Conservation (phyloP, 2,888 invertebrate genomes). For the Luperina nickerlii region DNA sequence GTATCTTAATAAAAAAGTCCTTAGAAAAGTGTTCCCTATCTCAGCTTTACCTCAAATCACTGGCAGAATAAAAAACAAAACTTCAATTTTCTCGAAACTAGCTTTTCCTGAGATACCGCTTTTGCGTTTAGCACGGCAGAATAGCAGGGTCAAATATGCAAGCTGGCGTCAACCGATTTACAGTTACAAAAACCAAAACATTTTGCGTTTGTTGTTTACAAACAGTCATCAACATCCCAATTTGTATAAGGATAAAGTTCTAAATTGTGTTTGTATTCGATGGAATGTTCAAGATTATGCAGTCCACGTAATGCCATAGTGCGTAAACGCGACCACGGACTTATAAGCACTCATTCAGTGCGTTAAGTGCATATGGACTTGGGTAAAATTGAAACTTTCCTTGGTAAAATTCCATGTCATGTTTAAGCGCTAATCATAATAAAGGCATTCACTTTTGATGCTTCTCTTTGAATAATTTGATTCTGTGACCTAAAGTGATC, state of each 20-base stretch:
- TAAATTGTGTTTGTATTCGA: slow-evolving; percentile 21
- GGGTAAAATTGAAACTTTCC: slow-evolving; percentile 21
- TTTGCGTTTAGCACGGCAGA: no score
- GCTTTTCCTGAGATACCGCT: no score
- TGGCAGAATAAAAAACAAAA: no score
- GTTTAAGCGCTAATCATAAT: neutral
- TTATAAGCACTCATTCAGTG: slow-evolving; percentile 34
- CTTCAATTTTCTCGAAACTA: no score
- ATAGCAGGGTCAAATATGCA: slow-evolving; percentile 74
- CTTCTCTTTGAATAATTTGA: neutral
- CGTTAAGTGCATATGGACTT: slow-evolving; percentile 38
- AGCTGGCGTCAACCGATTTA: slow-evolving; percentile 62
- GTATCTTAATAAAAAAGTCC: no score
- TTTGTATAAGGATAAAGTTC: slow-evolving; percentile 38
- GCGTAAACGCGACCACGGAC: slow-evolving; percentile 34
- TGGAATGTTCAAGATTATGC: slow-evolving; percentile 29
- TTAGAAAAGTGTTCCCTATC: no score
- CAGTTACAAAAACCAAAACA: slow-evolving; percentile 62
- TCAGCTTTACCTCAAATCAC: no score
- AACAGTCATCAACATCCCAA: slow-evolving; percentile 27
- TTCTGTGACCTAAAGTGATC: neutral
- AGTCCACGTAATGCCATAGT: slow-evolving; percentile 41
- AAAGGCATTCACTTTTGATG: neutral
- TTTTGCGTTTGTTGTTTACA: slow-evolving; percentile 36
- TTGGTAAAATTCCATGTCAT: slow-evolving; percentile 34